Percentiles rank a stretch among this genome's conserved stretches.
Conservation (phyloP, 64 coral and sea anemone genomes). For the Acropora yongei region DNA sequence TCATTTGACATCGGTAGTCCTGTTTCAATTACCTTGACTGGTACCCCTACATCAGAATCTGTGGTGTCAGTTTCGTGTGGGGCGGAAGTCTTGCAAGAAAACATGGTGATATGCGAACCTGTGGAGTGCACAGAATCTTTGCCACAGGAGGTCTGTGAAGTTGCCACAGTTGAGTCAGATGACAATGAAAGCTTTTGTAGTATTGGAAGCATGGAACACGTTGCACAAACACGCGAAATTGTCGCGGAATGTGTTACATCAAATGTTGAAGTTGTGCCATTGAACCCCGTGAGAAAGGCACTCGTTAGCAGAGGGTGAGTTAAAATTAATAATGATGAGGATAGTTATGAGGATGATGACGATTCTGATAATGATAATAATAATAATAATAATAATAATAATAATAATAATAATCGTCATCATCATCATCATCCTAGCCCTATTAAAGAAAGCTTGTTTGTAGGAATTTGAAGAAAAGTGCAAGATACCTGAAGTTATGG, state of each 20-base stretch:
- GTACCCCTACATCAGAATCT: background rate
- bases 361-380: too few species aligned
- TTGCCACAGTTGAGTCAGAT: conserved; percentile 42
- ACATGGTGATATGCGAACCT: conserved; percentile 31
- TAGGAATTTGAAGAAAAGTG: too few species aligned
- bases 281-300: conserved; percentile 47
- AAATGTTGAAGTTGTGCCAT: conserved; percentile 37
- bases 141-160: conserved; percentile 37
- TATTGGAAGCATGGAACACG: conserved; percentile 23
- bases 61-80: conserved; percentile 22
- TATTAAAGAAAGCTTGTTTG: too few species aligned
- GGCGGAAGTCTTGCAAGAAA: conserved; percentile 11
- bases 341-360: too few species aligned
- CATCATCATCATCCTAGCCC: too few species aligned
- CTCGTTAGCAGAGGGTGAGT: conserved; percentile 65
- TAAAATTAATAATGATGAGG: background rate
- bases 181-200: conserved; percentile 57
- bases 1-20: background rate
- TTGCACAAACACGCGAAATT: conserved; percentile 48
- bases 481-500: too few species aligned
- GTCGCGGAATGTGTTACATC: conserved; percentile 44
- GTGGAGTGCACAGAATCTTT: conserved; percentile 46
- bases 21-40: background rate
- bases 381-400: too few species aligned
- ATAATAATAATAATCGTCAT: too few species aligned